These are phyloP conservation scores for Neomonachus schauinslandi DNA, from an alignment of 2,113 vertebrate species.

Conservation along the genomic window DNA sequence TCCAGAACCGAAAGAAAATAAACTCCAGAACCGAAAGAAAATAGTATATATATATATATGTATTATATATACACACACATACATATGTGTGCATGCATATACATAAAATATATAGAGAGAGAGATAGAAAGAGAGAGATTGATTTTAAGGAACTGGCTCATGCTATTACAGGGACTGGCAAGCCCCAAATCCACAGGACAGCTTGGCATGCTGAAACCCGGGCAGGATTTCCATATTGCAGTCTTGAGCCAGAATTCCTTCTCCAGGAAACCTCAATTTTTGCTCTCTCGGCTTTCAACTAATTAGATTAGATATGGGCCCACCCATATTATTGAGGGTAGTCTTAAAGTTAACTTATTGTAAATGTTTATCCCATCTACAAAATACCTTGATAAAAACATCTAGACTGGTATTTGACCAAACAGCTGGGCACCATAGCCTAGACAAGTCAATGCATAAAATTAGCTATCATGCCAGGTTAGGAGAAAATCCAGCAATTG, in stretches of 20 bases:
- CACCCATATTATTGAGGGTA: not conserved
- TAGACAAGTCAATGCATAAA: not conserved
- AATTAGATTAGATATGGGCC: not conserved
- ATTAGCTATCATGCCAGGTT: not conserved
- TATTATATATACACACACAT: not conserved
- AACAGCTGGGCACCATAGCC: not conserved
- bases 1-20: conserved; percentile 26
- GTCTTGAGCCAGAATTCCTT: not conserved
- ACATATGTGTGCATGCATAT: not conserved
- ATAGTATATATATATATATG: not conserved
- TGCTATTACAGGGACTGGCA: not conserved
- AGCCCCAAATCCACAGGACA: not conserved
- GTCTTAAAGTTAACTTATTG: not conserved
- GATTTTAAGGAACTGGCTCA: not conserved
- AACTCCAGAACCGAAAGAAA: conserved; percentile 26
- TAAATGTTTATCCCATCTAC: not conserved
- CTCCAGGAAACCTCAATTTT: not conserved
- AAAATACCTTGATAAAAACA: not conserved
- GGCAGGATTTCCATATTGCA: not conserved
- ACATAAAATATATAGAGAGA: not conserved
- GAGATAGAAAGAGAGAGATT: not conserved
- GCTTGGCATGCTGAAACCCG: not conserved
- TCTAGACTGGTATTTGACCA: not conserved
- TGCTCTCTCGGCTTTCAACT: not conserved
- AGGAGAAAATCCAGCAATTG: not conserved